Conservation (phyloP, 2,797 vertebrate genomes). For the Rachycentron canadum region DNA sequence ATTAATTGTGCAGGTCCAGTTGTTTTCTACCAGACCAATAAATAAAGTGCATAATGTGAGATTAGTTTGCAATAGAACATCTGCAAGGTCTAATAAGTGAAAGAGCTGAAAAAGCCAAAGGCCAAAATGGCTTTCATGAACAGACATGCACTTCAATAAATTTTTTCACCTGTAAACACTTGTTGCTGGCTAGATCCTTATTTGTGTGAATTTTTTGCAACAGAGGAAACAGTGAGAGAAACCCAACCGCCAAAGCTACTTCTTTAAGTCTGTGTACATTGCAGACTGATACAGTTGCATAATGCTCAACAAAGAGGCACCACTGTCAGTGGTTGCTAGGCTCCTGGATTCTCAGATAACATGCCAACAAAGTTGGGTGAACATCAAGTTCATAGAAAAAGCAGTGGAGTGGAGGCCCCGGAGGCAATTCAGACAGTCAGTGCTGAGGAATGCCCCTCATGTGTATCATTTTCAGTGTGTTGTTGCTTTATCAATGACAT, state of each 20-base stretch:
- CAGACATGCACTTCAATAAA: neutral
- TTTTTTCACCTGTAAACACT: neutral
- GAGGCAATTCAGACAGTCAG: slow-evolving; percentile 17
- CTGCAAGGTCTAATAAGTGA: neutral
- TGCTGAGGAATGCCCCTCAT: slow-evolving; percentile 29
- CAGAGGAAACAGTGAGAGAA: slow-evolving; percentile 9
- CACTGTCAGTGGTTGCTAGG: slow-evolving; percentile 37
- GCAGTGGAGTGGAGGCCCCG: neutral
- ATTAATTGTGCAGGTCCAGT: too few relatives aligned
- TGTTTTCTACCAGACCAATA: neutral
- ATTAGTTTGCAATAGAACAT: neutral
- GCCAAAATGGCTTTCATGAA: neutral
- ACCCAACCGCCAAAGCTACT: neutral
- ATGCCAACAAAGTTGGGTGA: slow-evolving; percentile 46
- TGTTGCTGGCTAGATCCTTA: neutral
- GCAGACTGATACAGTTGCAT: slow-evolving; percentile 16
- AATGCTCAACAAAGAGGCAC: slow-evolving; percentile 33
- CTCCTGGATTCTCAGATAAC: slow-evolving; percentile 35
- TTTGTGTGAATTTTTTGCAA: slow-evolving; percentile 5
- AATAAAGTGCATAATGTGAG: neutral
- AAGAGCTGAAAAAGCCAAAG: neutral
- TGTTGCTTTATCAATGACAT: slow-evolving; percentile 23
- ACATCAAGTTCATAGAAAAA: slow-evolving; percentile 39
- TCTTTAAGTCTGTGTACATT: neutral
- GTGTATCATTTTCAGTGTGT: neutral